These are phyloP conservation scores for Macropus fuliginosus DNA, from an alignment of 2,797 vertebrate genomes.

Conservation along the genomic window DNA sequence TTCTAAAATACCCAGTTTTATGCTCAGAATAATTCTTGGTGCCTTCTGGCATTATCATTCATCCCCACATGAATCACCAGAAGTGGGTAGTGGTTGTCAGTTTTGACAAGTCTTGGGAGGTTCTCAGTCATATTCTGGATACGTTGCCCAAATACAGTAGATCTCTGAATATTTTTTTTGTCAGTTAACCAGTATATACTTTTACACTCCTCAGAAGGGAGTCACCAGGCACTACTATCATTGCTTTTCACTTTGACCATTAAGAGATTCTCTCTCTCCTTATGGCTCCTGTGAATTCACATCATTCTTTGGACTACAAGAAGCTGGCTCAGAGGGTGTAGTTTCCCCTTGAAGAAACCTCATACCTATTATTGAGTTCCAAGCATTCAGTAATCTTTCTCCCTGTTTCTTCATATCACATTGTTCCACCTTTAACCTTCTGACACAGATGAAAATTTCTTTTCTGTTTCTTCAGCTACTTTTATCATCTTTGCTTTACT, in stretches of 20 bases:
- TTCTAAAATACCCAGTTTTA: neutral
- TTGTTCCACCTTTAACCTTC: neutral
- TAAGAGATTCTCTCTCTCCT: neutral
- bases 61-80: neutral
- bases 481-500: neutral
- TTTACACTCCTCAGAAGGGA: neutral
- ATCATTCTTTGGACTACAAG: neutral
- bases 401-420: neutral
- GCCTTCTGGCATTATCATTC: constrained; percentile 1
- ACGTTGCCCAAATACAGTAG: neutral
- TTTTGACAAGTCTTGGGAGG: constrained; percentile 3
- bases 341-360: neutral
- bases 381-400: neutral
- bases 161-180: neutral
- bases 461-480: neutral
- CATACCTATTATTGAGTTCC: neutral
- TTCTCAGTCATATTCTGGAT: constrained; percentile 1
- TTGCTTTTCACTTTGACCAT: neutral
- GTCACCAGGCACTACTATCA: neutral
- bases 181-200: neutral
- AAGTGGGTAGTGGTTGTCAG: neutral
- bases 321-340: neutral
- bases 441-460: neutral
- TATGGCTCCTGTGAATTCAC: neutral
- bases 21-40: neutral